These are phyloP conservation scores for Synanthedon myopaeformis DNA, from an alignment of 2,888 invertebrate species.

Conservation along the genomic window DNA sequence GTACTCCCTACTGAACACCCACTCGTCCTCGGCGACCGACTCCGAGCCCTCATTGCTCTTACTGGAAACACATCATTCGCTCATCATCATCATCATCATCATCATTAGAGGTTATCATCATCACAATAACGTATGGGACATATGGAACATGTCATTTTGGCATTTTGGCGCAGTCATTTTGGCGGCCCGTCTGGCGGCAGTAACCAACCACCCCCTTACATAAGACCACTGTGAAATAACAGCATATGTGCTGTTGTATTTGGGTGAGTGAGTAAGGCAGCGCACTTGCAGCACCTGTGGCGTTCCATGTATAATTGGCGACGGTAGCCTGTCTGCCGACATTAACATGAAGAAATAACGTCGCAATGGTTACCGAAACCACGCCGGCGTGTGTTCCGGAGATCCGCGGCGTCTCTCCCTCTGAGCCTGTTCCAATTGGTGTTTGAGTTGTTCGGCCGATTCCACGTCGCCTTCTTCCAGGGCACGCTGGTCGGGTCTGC, in stretches of 20 bases:
- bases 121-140: too few species aligned
- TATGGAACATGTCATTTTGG: too few species aligned
- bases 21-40: slow-evolving; percentile 69
- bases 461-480: slow-evolving; percentile 81
- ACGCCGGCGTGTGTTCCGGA: slow-evolving; percentile 56
- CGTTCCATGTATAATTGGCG: too few species aligned
- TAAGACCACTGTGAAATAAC: too few species aligned
- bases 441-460: slow-evolving; percentile 78
- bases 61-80: slow-evolving; percentile 10
- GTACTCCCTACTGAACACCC: slow-evolving; percentile 81
- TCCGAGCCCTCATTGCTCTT: too few species aligned
- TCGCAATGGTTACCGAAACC: slow-evolving; percentile 72
- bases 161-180: too few species aligned
- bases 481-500: slow-evolving; percentile 80
- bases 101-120: slow-evolving; percentile 23
- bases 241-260: neutral
- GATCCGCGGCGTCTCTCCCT: slow-evolving; percentile 75
- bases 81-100: slow-evolving; percentile 25
- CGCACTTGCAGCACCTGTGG: too few species aligned
- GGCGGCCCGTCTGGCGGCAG: too few species aligned
- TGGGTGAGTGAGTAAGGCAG: too few species aligned
- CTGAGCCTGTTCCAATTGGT: slow-evolving; percentile 79
- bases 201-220: too few species aligned
- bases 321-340: too few species aligned
- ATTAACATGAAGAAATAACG: too few species aligned